These are phyloP conservation scores for Sycobia sp. DNA, from an alignment of 1,140 invertebrate genomes.

Conservation along the genomic window DNA sequence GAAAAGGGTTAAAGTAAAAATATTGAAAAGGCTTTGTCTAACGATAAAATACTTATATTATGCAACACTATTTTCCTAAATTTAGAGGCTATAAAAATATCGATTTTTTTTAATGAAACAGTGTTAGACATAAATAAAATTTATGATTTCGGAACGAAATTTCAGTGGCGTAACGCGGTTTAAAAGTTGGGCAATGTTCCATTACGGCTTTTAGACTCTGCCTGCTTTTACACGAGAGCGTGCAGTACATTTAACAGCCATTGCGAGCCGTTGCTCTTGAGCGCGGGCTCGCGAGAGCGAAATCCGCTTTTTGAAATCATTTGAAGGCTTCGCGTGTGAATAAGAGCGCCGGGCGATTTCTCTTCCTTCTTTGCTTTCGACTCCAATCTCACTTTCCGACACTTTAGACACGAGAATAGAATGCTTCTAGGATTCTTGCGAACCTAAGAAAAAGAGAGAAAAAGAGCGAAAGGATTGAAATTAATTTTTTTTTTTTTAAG, in stretches of 20 bases:
- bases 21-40: no score
- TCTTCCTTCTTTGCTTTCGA: neutral
- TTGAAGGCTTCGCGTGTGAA: conserved; percentile 21
- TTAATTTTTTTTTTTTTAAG: no score
- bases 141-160: conserved; percentile 25
- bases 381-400: neutral
- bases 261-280: neutral
- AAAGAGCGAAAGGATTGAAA: no score
- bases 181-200: conserved; percentile 16
- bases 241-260: no score
- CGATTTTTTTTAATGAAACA: conserved; percentile 15
- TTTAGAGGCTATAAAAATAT: no score
- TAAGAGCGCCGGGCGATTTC: neutral
- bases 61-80: no score
- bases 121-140: conserved; percentile 13
- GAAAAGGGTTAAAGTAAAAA: no score
- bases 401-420: neutral
- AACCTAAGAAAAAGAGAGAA: no score
- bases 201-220: neutral
- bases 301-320: conserved; percentile 15
- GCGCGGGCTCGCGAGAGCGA: neutral
- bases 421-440: conserved; percentile 18
- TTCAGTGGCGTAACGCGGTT: conserved; percentile 13
- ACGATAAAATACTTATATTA: no score
- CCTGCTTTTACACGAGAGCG: no score